These are phyloP conservation scores for Podotricha telesiphe DNA, from an alignment of 2,888 invertebrate genomes.

Conservation along the genomic window DNA sequence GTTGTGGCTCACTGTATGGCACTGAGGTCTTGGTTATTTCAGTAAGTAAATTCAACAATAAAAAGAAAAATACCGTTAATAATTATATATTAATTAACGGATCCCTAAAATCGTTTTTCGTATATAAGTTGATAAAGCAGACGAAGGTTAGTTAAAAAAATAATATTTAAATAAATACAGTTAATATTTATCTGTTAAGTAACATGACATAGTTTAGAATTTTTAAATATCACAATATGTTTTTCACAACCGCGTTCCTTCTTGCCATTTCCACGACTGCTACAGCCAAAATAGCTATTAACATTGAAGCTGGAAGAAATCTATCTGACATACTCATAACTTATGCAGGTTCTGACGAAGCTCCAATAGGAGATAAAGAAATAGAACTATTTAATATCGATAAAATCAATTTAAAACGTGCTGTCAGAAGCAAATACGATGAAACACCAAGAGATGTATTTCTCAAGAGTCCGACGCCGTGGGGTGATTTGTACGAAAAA, in stretches of 20 bases:
- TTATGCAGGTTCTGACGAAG: conserved; percentile 56
- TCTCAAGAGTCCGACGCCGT: conserved; percentile 68
- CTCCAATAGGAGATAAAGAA: conserved; percentile 56
- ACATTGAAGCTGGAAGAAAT: conserved; percentile 50
- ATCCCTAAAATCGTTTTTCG: conserved; percentile 1
- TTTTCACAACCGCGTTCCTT: background rate
- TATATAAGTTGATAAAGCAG: conserved; percentile 6
- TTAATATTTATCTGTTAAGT: background rate
- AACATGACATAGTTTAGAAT: background rate
- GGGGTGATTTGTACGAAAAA: conserved; percentile 67
- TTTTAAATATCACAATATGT: conserved; percentile 22
- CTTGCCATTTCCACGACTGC: conserved; percentile 34
- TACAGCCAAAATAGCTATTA: conserved; percentile 56
- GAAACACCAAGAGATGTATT: conserved; percentile 56
- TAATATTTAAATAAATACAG: background rate
- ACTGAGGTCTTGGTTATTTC: no score
- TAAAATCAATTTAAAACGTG: conserved; percentile 52
- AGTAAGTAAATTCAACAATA: no score
- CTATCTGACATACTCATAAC: conserved; percentile 50
- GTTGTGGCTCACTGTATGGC: no score
- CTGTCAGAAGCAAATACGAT: conserved; percentile 57
- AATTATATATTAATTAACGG: conserved; percentile 1
- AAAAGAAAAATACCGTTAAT: no score
- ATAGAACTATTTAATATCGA: conserved; percentile 57
- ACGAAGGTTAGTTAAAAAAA: conserved; percentile 10